Conservation (phyloP, 2,113 vertebrate genomes). For the Silurus glanis region DNA sequence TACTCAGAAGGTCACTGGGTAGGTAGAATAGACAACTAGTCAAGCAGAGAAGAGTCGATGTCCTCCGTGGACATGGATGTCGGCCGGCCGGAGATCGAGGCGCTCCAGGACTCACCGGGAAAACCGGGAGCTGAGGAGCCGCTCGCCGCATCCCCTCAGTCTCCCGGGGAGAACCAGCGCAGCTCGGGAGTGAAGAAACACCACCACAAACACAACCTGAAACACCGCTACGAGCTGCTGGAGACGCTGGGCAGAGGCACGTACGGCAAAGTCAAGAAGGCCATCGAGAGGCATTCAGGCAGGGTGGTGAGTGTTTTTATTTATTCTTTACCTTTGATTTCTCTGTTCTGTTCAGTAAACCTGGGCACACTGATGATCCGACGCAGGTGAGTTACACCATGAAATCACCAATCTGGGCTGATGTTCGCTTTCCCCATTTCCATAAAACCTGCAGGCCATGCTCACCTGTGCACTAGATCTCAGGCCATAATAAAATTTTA, state of each 20-base stretch:
- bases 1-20: conserved; percentile 58
- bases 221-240: conserved; percentile 96
- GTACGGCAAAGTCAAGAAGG: conserved; percentile 97
- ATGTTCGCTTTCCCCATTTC: background rate
- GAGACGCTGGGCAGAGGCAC: conserved; percentile 96
- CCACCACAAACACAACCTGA: conserved; percentile 98
- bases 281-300: conserved; percentile 92
- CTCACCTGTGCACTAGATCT: too few relatives aligned
- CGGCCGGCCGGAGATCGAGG: conserved; percentile 57
- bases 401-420: background rate
- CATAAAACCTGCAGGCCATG: too few relatives aligned
- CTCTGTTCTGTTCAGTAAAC: background rate
- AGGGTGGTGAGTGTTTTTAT: conserved; percentile 83
- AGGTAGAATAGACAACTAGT: conserved; percentile 59
- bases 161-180: conserved; percentile 56
- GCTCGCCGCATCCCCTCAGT: conserved; percentile 44
- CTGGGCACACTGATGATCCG: background rate
- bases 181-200: conserved; percentile 90
- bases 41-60: conserved; percentile 52
- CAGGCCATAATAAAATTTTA: too few relatives aligned
- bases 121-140: conserved; percentile 53
- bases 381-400: background rate
- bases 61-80: conserved; percentile 69
- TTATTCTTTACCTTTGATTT: background rate
- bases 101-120: conserved; percentile 49